Percentiles rank a stretch among this genome's conserved stretches.
Evolutionary conservation across 2,888 invertebrate genomes (phyloP).

Genomic region (Chloroclystis v-ata): DNA sequence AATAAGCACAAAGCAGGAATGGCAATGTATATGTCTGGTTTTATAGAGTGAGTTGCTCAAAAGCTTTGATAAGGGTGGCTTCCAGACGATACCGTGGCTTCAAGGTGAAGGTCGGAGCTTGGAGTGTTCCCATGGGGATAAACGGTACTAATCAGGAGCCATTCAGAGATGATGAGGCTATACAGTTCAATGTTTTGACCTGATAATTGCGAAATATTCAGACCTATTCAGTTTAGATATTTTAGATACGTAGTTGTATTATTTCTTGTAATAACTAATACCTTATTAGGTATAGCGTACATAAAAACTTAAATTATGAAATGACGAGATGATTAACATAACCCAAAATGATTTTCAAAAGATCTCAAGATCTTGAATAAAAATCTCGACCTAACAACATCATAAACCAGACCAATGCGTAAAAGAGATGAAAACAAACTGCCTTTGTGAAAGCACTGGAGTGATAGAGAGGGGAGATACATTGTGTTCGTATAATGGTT

Average conservation of each 20-base stretch:
- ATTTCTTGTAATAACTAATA: no score
- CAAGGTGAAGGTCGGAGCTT: conserved; percentile 57
- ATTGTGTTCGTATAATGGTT: conserved; percentile 71
- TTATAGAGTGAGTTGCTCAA: conserved; percentile 23
- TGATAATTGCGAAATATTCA: conserved; percentile 4
- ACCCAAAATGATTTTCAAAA: conserved; percentile 14
- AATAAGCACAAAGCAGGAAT: conserved; percentile 7
- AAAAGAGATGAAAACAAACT: conserved; percentile 47
- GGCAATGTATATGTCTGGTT: conserved; percentile 27
- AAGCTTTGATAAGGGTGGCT: conserved; percentile 34
- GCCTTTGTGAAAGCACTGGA: conserved; percentile 39
- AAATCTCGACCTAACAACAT: conserved; percentile 40
- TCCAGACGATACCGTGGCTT: conserved; percentile 48
- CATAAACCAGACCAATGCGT: conserved; percentile 51
- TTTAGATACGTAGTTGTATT: no score
- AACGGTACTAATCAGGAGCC: conserved; percentile 40
- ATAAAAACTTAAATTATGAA: no score
- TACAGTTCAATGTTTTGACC: conserved; percentile 21
- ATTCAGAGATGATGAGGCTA: conserved; percentile 44
- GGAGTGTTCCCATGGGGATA: conserved; percentile 49
- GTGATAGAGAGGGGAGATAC: conserved; percentile 46
- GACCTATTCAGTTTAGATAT: no score
- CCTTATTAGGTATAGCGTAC: no score
- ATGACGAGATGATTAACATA: conserved; percentile 4
- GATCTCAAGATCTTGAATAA: conserved; percentile 27